Evolutionary conservation across 2,888 invertebrate species (phyloP).

Genomic region (Saturnia japonica): DNA sequence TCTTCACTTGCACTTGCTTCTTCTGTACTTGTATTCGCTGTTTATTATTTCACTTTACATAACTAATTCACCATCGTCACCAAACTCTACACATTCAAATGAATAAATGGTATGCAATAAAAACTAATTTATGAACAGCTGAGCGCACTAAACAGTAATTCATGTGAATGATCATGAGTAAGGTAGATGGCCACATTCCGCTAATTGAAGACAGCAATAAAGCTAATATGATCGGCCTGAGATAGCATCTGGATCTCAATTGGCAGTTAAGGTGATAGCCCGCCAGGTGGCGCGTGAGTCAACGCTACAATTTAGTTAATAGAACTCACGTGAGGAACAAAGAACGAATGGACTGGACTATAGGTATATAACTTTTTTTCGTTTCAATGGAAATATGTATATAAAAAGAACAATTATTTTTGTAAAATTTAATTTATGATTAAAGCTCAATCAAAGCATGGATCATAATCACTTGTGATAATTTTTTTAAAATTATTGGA

Average conservation of each 20-base stretch:
- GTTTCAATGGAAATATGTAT: too few species aligned
- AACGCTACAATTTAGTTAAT: slow-evolving; percentile 61
- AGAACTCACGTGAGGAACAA: slow-evolving; percentile 44
- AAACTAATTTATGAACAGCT: background rate
- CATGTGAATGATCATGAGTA: slow-evolving; percentile 1
- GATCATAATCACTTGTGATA: too few species aligned
- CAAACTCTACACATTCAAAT: background rate
- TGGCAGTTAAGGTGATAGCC: slow-evolving; percentile 55
- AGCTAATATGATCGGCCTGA: slow-evolving; percentile 20
- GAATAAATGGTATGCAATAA: background rate
- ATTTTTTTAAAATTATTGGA: too few species aligned
- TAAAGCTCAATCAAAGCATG: too few species aligned
- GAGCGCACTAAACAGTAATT: background rate
- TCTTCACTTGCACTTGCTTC: too few species aligned
- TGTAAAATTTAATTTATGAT: too few species aligned
- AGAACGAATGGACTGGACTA: slow-evolving; percentile 21
- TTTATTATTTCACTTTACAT: background rate
- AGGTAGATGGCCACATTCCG: slow-evolving; percentile 8
- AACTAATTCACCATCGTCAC: background rate
- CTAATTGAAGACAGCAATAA: slow-evolving; percentile 24
- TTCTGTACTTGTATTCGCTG: too few species aligned
- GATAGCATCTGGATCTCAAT: slow-evolving; percentile 35
- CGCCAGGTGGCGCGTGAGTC: slow-evolving; percentile 69
- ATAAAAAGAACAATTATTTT: too few species aligned
- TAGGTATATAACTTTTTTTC: background rate